Base-by-base conservation (phyloP, 2,797 vertebrate species). In the Steatocranus sp. region DNA sequence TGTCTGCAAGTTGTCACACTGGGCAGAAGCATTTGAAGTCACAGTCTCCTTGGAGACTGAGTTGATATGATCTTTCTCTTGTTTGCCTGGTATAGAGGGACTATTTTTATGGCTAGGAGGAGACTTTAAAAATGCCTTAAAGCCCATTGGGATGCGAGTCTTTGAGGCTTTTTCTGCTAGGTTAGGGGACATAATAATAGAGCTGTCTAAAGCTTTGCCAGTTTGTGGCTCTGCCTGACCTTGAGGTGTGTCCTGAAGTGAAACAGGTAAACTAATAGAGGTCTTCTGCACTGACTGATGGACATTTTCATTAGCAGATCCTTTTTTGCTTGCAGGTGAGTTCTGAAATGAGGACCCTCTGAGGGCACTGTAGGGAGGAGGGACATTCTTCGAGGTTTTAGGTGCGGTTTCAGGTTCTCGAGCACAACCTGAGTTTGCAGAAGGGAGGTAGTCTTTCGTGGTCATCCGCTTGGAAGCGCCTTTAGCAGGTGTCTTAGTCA, bases 1-100 rank as follows among this genome's bases (percentile, higher is more conserved):
- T n/a, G 88, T 83, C 56, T 90, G 86, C 27, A 86, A 9, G 56
- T 92, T 84, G 50, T 95, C 95, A 80, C 93, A 94, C 14, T 94
- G 92, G 14, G 86, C 94, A 15, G 91, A 86, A 63, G 83, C 94
- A 83, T 83, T 95, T 10, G 86, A 91, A 74, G 92, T 90, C 80
- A 92, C 96, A 1, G 88, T 95, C 56, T 96, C 97, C 94, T 95
- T 97, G 63, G 97, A 98, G 78, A 96, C 96, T 66, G 95, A 96
- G 86, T 98, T 97, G 89, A 98, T 96, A 89, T 96, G 97, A 90
- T 98, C 97, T 90, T 98, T 98, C 85, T 98, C 97, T 61, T 97
- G 96, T 84, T 98, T 98, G 75, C 96, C 97, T 58, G 97, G 97
- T 23, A 97, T 93, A 1, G 95, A 94, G 15, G 94, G 95, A 81